Evolutionary conservation across 2,113 vertebrate species (phyloP).

Genomic region (Petaurus breviceps): DNA sequence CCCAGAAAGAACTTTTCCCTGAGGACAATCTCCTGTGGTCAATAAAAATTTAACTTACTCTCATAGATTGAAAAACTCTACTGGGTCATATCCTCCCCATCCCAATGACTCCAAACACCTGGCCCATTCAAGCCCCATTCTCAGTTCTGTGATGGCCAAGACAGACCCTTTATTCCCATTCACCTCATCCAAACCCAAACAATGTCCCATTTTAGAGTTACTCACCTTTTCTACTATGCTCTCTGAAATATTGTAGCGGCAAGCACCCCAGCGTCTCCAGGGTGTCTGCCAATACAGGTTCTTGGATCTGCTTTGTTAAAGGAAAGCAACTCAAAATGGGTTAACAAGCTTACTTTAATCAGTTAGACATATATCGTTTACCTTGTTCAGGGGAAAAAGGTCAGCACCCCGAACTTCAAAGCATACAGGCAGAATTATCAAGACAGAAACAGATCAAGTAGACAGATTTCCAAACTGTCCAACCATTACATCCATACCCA

Average conservation of each 20-base stretch:
- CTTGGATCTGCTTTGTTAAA: too few relatives aligned
- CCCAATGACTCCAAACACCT: background rate
- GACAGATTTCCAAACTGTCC: too few relatives aligned
- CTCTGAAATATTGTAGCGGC: background rate
- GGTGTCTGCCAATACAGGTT: too few relatives aligned
- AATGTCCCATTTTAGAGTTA: background rate
- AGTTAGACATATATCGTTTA: too few relatives aligned
- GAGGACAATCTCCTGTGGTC: background rate
- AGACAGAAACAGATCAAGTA: too few relatives aligned
- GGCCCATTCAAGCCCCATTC: background rate
- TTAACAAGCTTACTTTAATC: too few relatives aligned
- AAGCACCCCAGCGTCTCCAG: too few relatives aligned
- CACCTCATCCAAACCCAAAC: background rate
- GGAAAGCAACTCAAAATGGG: too few relatives aligned
- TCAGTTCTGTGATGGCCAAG: background rate
- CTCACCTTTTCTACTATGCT: background rate
- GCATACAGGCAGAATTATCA: too few relatives aligned
- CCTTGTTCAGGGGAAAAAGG: too few relatives aligned
- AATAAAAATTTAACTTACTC: background rate
- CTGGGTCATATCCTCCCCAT: background rate
- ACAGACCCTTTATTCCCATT: background rate
- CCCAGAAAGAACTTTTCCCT: background rate
- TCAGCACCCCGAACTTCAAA: too few relatives aligned
- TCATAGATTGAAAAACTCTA: background rate
- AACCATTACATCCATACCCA: too few relatives aligned